Evolutionary conservation across 2,797 vertebrate species (phyloP).

Genomic region (Hydrocynus forskahlii): DNA sequence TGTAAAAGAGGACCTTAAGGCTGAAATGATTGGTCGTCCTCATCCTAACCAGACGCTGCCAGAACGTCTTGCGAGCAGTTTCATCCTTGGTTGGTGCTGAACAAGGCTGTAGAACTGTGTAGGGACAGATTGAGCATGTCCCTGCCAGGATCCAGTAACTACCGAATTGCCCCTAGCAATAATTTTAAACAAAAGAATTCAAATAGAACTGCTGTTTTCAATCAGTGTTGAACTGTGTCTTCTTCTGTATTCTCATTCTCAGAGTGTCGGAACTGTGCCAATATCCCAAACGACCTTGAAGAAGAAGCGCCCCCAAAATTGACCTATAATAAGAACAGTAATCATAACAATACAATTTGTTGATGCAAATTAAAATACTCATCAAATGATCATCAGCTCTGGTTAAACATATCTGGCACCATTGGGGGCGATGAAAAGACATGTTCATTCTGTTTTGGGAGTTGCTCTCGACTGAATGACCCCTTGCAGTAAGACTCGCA

Average conservation of each 20-base stretch:
- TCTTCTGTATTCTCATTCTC: too few species aligned
- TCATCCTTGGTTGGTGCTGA: neutral
- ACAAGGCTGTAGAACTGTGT: too few species aligned
- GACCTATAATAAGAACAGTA: too few species aligned
- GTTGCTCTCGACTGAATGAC: slow-evolving; percentile 5
- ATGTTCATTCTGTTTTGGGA: neutral
- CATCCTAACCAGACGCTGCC: slow-evolving; percentile 9
- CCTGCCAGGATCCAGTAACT: too few species aligned
- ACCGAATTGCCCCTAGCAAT: too few species aligned
- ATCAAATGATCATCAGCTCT: neutral
- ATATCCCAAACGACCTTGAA: too few species aligned
- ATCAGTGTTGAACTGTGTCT: too few species aligned
- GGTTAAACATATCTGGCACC: neutral
- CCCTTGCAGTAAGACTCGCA: neutral
- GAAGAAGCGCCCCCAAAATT: too few species aligned
- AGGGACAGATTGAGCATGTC: too few species aligned
- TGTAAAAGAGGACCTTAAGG: slow-evolving; percentile 29
- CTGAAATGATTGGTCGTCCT: slow-evolving; percentile 26
- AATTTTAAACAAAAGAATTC: too few species aligned
- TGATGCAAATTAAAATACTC: neutral
- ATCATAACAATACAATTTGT: neutral
- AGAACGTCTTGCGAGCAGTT: neutral
- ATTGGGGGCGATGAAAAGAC: neutral
- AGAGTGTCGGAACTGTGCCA: too few species aligned
- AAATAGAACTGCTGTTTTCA: too few species aligned